Percentiles rank a stretch among this genome's conserved stretches.
phyloP scores from a whole-genome alignment of 2,888 invertebrate species.

The Tetrapedia diversipes region DNA sequence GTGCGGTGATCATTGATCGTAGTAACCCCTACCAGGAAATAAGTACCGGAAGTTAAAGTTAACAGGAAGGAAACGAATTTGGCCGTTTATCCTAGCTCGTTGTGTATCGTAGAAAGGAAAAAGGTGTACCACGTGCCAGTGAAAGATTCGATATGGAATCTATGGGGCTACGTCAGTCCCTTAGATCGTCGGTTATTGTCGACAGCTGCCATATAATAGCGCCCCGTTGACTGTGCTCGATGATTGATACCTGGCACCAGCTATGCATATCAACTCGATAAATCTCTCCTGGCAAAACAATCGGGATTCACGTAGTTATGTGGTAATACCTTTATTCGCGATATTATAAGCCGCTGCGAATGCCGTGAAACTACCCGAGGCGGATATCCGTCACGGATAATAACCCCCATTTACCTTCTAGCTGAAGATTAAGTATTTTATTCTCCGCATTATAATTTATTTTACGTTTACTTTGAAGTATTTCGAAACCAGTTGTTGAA shows the following conservation, averaged over 20 bases:
- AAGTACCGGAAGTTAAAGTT: not conserved
- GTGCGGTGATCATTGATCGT: no score
- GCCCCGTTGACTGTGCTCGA: constrained; percentile 17
- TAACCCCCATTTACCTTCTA: constrained; percentile 2
- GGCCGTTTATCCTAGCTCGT: not conserved
- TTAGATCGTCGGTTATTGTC: constrained; percentile 31
- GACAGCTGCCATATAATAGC: constrained; percentile 34
- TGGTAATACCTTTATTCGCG: constrained; percentile 12
- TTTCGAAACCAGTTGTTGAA: not conserved
- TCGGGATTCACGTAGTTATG: constrained; percentile 34
- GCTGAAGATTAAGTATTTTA: not conserved
- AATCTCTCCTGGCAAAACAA: constrained; percentile 38
- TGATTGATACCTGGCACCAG: constrained; percentile 46
- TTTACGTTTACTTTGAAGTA: not conserved
- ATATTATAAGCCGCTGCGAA: not conserved
- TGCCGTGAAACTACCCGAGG: not conserved
- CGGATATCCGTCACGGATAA: constrained; percentile 15
- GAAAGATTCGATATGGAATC: constrained; percentile 17
- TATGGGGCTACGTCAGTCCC: not conserved
- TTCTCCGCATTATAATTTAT: no score
- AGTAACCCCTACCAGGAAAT: no score
- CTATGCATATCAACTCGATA: constrained; percentile 49
- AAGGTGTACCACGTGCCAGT: constrained; percentile 1
- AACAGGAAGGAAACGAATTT: not conserved
- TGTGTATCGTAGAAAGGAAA: not conserved